Conservation (phyloP, 2,797 vertebrate genomes). For the Sebastes nivosus region DNA sequence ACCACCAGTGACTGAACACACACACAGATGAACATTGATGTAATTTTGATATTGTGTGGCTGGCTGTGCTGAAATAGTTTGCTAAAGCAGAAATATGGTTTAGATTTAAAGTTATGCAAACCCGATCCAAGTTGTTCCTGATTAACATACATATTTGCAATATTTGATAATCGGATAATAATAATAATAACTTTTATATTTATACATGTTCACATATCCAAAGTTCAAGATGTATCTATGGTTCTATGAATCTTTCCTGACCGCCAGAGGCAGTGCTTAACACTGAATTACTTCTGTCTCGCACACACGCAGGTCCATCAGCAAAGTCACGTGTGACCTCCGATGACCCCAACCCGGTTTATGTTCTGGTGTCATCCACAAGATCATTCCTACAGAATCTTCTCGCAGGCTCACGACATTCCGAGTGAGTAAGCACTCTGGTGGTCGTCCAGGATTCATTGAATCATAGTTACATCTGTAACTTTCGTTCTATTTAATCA, state of each 20-base stretch:
- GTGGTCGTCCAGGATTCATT: not conserved
- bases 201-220: not conserved
- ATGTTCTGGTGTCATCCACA: not conserved
- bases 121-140: not conserved
- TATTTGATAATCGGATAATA: not conserved
- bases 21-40: not conserved
- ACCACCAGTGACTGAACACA: slow-evolving; percentile 9
- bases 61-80: not conserved
- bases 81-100: not conserved
- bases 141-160: not conserved
- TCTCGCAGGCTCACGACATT: not conserved
- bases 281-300: not conserved
- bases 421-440: not conserved
- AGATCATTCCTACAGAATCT: not conserved
- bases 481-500: not conserved
- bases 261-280: not conserved
- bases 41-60: slow-evolving; percentile 8
- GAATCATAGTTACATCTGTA: not conserved
- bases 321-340: not conserved
- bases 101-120: not conserved
- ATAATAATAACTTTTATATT: not conserved
- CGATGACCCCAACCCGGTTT: not conserved
- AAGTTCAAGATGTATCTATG: not conserved
- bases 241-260: not conserved
- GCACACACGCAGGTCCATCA: not conserved